Base-by-base conservation (phyloP, 2,797 vertebrate species). In the Pogoniulus pusillus region DNA sequence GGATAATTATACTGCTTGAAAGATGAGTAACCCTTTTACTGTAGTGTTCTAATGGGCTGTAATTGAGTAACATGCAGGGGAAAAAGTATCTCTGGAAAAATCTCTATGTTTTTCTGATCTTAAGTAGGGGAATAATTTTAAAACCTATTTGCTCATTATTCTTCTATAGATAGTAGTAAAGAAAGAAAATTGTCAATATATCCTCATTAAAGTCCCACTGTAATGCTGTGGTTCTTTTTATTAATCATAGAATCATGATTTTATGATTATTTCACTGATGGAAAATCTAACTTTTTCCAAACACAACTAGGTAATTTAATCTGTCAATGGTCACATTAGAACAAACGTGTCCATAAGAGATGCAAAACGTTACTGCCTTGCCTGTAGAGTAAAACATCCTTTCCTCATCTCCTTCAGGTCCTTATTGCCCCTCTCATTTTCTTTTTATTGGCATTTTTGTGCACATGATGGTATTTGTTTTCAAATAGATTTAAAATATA, bases 181-280 rank as follows among this genome's bases (percentile, higher is more conserved):
- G 14, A 14, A 73, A 90, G 30, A 45, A 32, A 91, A 86, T 3
- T 71, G 22, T 24, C 12, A 62, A 60, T 68, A 66, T 12, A 71
- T 29, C 34, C 39, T 68, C 39, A 86, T 35, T 76, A 59, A 90
- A 80, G 8, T 63, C 82, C 34, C 35, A 93, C 13, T 54, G 32
- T 85, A 90, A 69, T n/a, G 12, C 18, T 82, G 53, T 68, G 34
- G 82, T 84, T 94, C 82, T 79, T 95, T 87, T 91, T 80, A 70
- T n/a, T n/a, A n/a, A n/a, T n/a, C n/a, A n/a, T n/a, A n/a, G n/a
- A n/a, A n/a, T n/a, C n/a, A n/a, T n/a, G n/a, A n/a, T n/a, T n/a
- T n/a, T n/a, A n/a, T n/a, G n/a, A n/a, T 53, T 51, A 10, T 64
- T 88, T 86, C 74, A 45, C 23, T 64, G 30, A 74, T 30, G 27